Percentiles rank a stretch among this genome's conserved stretches.
Conservation (phyloP, 1,140 invertebrate species). For the Eurosta solidaginis region DNA sequence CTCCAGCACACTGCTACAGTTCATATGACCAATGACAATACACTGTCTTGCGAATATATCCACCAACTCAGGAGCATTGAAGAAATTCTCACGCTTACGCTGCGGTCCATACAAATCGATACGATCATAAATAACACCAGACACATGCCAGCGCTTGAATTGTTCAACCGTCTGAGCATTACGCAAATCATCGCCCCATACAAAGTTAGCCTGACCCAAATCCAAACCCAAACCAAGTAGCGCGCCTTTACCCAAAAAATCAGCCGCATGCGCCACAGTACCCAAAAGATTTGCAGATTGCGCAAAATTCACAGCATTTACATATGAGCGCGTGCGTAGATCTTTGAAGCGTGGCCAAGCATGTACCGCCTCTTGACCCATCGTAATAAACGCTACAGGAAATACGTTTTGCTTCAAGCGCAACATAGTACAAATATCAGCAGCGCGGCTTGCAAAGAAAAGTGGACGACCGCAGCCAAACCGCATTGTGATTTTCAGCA, state of each 20-base stretch:
- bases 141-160: slow-evolving; percentile 81
- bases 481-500: slow-evolving; percentile 74
- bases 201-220: slow-evolving; percentile 82
- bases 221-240: slow-evolving; percentile 75
- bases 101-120: slow-evolving; percentile 64
- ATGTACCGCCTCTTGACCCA: slow-evolving; percentile 81
- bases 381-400: slow-evolving; percentile 88
- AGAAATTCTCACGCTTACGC: slow-evolving; percentile 49
- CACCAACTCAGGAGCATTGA: slow-evolving; percentile 42
- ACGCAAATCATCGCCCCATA: slow-evolving; percentile 94
- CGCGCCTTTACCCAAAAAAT: slow-evolving; percentile 73
- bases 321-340: slow-evolving; percentile 75
- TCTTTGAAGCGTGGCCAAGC: slow-evolving; percentile 82
- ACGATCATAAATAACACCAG: slow-evolving; percentile 92
- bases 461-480: slow-evolving; percentile 78
- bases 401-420: slow-evolving; percentile 92
- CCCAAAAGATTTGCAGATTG: slow-evolving; percentile 79
- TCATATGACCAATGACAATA: slow-evolving; percentile 48
- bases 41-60: slow-evolving; percentile 49
- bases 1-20: slow-evolving; percentile 20
- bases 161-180: slow-evolving; percentile 79
- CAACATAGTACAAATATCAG: slow-evolving; percentile 90
- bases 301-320: slow-evolving; percentile 80
- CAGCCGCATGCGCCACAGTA: slow-evolving; percentile 86
- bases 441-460: slow-evolving; percentile 92